Percentiles rank a stretch among this genome's conserved stretches.
These are phyloP conservation scores for Artibeus lituratus DNA, from an alignment of 2,797 vertebrate species.

Conservation along the genomic window DNA sequence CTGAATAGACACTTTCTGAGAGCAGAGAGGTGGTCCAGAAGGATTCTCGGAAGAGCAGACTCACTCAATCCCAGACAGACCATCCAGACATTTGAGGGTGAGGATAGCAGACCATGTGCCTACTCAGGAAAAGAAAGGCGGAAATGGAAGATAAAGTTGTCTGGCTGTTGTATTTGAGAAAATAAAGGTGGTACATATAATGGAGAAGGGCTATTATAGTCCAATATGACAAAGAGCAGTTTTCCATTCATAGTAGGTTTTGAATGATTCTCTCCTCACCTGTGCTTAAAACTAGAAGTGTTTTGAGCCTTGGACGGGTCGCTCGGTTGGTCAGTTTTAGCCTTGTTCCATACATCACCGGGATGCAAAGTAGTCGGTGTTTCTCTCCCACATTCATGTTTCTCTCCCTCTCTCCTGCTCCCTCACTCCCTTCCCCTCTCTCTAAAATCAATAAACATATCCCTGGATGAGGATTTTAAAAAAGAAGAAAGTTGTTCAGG, in stretches of 20 bases:
- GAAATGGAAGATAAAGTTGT: not conserved
- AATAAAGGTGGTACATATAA: not conserved
- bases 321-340: not conserved
- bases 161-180: conserved; percentile 26
- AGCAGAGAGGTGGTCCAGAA: conserved; percentile 1
- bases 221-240: not conserved
- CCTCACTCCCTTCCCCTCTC: too few species aligned
- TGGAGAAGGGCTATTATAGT: not conserved
- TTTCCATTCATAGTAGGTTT: not conserved
- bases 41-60: not conserved
- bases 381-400: too few species aligned
- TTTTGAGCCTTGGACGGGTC: not conserved
- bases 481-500: conserved; percentile 21
- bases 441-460: not conserved
- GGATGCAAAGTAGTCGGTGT: not conserved
- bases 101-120: not conserved
- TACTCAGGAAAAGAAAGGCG: not conserved
- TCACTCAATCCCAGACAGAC: not conserved
- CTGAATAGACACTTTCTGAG: conserved; percentile 27
- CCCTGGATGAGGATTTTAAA: not conserved
- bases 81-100: not conserved
- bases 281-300: conserved; percentile 21
- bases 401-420: too few species aligned
- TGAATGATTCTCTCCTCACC: not conserved
- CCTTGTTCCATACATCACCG: too few species aligned